These are phyloP conservation scores for Poeciliopsis retropinna DNA, from an alignment of 2,113 vertebrate genomes.

Conservation along the genomic window DNA sequence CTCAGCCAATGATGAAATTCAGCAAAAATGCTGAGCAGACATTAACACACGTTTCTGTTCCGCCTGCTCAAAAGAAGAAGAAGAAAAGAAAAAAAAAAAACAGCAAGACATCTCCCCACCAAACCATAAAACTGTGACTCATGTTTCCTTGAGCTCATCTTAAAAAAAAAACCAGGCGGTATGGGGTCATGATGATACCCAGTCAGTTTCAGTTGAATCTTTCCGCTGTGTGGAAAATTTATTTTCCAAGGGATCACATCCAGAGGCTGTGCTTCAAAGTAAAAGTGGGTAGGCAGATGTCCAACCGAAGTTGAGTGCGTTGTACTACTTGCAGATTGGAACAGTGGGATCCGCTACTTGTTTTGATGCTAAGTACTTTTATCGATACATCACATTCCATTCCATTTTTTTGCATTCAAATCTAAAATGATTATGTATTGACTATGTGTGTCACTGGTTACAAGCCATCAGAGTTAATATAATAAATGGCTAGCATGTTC, in stretches of 20 bases:
- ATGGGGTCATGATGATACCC: background rate
- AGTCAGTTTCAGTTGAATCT: constrained; percentile 2
- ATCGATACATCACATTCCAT: background rate
- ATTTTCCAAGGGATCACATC: background rate
- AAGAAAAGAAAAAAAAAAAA: background rate
- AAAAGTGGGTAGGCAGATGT: background rate
- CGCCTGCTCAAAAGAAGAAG: background rate
- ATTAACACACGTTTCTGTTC: background rate
- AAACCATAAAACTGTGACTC: constrained; percentile 37
- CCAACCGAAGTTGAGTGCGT: background rate
- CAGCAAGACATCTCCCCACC: background rate
- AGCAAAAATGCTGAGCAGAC: background rate
- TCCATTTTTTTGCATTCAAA: background rate
- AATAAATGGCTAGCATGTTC: background rate
- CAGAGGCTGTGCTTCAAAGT: background rate
- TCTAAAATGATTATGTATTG: background rate
- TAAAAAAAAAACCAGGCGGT: background rate
- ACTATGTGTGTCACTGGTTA: no score
- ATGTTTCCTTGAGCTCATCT: background rate
- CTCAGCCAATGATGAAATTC: background rate
- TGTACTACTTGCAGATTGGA: background rate
- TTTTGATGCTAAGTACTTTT: background rate
- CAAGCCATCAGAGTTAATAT: no score
- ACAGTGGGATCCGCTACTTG: background rate
- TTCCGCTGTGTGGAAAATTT: background rate